Evolutionary conservation across 2,797 vertebrate genomes (phyloP).

Genomic region (Alauda arvensis): DNA sequence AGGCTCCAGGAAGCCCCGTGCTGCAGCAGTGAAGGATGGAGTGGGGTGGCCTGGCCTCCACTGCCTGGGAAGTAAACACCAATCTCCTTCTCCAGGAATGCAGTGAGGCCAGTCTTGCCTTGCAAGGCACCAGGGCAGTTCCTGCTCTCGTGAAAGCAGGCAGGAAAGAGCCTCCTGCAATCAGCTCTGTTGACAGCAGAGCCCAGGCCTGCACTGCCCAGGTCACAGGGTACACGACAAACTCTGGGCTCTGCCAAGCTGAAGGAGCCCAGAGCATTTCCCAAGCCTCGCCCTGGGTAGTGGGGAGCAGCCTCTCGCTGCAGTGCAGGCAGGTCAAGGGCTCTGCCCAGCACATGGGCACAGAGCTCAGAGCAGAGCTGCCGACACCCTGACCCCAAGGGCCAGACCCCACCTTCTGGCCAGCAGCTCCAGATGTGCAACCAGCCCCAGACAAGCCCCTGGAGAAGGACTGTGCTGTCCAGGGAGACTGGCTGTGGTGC

Average conservation of each 20-base stretch:
- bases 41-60: neutral
- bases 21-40: fast-evolving
- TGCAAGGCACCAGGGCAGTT: fast-evolving
- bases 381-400: neutral
- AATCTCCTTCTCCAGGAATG: slow-evolving; percentile 31
- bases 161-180: neutral
- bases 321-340: neutral
- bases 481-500: neutral
- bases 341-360: neutral
- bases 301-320: neutral
- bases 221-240: neutral
- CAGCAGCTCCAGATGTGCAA: neutral
- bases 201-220: neutral
- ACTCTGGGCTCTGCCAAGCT: neutral
- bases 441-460: neutral
- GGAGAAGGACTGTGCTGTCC: fast-evolving
- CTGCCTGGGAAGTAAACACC: neutral
- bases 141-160: neutral
- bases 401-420: neutral
- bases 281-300: neutral
- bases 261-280: neutral
- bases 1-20: fast-evolving
- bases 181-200: neutral
- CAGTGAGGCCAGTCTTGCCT: neutral
- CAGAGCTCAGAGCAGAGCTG: neutral